These are phyloP conservation scores for Aromia moschata DNA, from an alignment of 2,888 invertebrate species.

Conservation along the genomic window DNA sequence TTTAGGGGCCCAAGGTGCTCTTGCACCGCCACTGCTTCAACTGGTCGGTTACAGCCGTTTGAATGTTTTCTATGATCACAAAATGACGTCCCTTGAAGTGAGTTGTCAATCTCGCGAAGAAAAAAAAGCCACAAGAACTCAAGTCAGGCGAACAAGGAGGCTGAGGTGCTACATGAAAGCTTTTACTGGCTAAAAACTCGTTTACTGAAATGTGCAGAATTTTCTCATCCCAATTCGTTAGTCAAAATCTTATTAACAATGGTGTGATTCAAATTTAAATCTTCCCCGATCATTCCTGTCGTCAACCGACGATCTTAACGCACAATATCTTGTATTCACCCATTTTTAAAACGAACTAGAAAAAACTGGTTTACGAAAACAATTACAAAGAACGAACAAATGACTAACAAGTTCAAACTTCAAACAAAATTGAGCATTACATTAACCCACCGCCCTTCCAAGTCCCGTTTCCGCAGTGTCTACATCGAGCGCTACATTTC, in stretches of 20 bases:
- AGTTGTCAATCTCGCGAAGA: neutral
- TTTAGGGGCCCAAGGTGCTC: too few species aligned
- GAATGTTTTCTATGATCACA: neutral
- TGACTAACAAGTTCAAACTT: neutral
- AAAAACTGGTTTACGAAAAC: neutral
- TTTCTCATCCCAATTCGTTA: neutral
- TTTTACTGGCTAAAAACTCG: neutral
- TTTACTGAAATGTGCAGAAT: neutral
- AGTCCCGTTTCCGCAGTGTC: neutral
- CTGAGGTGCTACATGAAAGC: too few species aligned
- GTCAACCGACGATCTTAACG: neutral
- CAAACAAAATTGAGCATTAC: neutral
- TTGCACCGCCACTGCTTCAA: too few species aligned
- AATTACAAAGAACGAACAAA: neutral
- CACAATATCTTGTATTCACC: neutral
- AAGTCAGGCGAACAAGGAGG: neutral
- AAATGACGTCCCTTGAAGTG: neutral
- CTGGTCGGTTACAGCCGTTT: neutral
- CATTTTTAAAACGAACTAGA: neutral
- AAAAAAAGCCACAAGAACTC: neutral
- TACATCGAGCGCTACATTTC: neutral
- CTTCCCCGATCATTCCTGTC: neutral
- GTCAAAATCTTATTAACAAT: neutral
- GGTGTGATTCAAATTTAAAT: neutral
- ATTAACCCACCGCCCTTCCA: neutral